Evolutionary conservation across 2,888 invertebrate genomes (phyloP).

Genomic region (Lamellibrachia satsuma): DNA sequence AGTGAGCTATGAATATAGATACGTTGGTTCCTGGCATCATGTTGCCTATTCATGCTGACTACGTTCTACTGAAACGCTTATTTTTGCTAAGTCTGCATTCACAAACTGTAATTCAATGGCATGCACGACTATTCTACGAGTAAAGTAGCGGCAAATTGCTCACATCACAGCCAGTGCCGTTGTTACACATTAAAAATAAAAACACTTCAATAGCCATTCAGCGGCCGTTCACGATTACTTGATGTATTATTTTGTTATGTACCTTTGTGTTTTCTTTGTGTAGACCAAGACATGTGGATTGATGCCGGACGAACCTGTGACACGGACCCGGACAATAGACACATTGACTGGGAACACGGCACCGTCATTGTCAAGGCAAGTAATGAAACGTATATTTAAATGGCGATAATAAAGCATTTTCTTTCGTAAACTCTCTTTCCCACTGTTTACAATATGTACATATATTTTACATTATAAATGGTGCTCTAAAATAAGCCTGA

Average conservation of each 20-base stretch:
- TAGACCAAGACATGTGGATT: conserved; percentile 9
- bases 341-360: neutral
- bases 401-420: neutral
- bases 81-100: no score
- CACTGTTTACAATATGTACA: neutral
- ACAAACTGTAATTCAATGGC: no score
- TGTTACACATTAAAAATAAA: no score
- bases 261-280: neutral
- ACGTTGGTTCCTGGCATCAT: no score
- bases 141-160: no score
- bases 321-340: neutral
- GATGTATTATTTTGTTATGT: neutral
- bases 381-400: neutral
- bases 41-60: no score
- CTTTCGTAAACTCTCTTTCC: neutral
- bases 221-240: no score
- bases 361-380: neutral
- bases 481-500: neutral
- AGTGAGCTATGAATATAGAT: no score
- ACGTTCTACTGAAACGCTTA: no score
- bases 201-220: no score
- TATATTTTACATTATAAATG: neutral
- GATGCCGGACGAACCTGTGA: neutral
- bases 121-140: no score
- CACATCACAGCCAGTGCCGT: no score